Conservation (phyloP, 2,113 vertebrate genomes). For the Ibidorhyncha struthersii region DNA sequence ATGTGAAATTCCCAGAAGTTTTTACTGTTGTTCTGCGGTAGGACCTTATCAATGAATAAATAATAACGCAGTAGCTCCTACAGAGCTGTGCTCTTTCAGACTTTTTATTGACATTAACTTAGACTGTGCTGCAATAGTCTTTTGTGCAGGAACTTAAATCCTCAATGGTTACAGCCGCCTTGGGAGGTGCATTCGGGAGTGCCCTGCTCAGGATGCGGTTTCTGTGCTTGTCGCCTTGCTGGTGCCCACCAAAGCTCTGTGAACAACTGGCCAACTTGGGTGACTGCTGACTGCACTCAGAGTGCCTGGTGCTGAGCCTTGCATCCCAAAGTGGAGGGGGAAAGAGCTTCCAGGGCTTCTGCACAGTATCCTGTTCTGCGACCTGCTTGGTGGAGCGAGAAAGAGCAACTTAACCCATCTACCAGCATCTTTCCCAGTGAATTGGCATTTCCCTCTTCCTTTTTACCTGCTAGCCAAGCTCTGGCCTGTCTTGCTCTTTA, state of each 20-base stretch:
- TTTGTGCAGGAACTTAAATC: not conserved
- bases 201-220: not conserved
- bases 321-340: not conserved
- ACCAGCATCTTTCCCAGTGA: not conserved
- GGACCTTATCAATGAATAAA: not conserved
- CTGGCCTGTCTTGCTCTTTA: not conserved
- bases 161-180: not conserved
- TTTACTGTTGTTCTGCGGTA: not conserved
- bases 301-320: not conserved
- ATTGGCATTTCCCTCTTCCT: not conserved
- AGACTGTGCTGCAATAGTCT: not conserved
- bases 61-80: not conserved
- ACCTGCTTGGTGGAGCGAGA: not conserved
- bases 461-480: not conserved
- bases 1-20: not conserved
- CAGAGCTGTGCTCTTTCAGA: not conserved
- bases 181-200: fast-evolving
- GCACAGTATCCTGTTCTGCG: fast-evolving
- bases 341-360: not conserved
- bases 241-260: not conserved
- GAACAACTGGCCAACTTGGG: not conserved
- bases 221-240: not conserved
- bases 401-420: not conserved
- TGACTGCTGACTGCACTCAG: not conserved
- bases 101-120: not conserved